Percentiles rank a stretch among this genome's conserved stretches.
phyloP scores from a whole-genome alignment of 2,888 invertebrate species.

The Stictocephala bisonia region DNA sequence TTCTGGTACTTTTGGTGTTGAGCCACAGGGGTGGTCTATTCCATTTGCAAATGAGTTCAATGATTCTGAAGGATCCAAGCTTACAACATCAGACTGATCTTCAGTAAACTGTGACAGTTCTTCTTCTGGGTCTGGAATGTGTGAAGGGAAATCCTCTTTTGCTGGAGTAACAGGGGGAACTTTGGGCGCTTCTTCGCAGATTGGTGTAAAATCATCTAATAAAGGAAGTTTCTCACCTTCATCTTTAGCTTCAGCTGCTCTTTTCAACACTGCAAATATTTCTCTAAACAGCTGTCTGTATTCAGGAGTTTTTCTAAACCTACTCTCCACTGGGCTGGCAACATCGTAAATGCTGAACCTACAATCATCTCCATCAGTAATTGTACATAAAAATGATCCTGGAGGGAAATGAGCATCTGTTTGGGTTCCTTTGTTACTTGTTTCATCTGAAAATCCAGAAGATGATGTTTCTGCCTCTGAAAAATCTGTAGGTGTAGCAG shows the following conservation, averaged over 20 bases:
- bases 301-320: constrained; percentile 83
- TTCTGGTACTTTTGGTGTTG: background rate
- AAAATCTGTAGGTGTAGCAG: constrained; percentile 83
- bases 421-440: constrained; percentile 84
- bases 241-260: constrained; percentile 85
- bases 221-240: constrained; percentile 81
- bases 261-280: constrained; percentile 84
- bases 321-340: constrained; percentile 80
- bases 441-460: constrained; percentile 86
- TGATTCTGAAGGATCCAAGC: constrained; percentile 27
- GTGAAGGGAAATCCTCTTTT: constrained; percentile 62
- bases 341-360: constrained; percentile 88
- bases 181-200: constrained; percentile 64
- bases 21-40: constrained; percentile 3
- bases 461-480: constrained; percentile 89
- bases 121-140: constrained; percentile 50
- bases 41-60: constrained; percentile 5
- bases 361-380: constrained; percentile 87
- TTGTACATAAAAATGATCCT: constrained; percentile 86
- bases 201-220: constrained; percentile 70
- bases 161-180: constrained; percentile 78
- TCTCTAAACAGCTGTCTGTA: constrained; percentile 85
- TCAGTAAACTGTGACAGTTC: constrained; percentile 28
- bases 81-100: constrained; percentile 32
- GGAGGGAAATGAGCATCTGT: constrained; percentile 77